Percentiles rank a stretch among this genome's conserved stretches.
phyloP scores from a whole-genome alignment of 2,888 invertebrate species.

The Caenorhabditis zanzibari region DNA sequence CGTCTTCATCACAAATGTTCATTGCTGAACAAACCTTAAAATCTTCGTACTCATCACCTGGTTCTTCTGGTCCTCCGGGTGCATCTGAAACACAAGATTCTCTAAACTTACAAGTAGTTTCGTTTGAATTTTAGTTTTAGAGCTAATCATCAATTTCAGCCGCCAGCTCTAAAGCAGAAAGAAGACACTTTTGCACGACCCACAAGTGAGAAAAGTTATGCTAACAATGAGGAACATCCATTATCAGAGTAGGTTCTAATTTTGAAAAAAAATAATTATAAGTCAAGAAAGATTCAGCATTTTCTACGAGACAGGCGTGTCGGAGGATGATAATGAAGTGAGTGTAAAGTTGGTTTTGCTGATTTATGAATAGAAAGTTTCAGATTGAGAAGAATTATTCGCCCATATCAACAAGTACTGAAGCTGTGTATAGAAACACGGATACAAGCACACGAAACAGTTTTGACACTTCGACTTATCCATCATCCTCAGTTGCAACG shows the following conservation, averaged over 20 bases:
- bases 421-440: background rate
- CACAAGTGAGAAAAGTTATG: background rate
- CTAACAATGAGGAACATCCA: background rate
- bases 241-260: slow-evolving; percentile 16
- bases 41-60: background rate
- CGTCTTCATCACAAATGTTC: slow-evolving; percentile 20
- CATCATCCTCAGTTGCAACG: background rate
- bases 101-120: slow-evolving; percentile 35
- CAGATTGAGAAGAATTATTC: slow-evolving; percentile 13
- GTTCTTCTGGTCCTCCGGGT: background rate
- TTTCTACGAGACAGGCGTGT: slow-evolving; percentile 16
- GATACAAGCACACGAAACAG: background rate
- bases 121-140: background rate
- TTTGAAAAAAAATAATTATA: background rate
- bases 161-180: slow-evolving; percentile 24
- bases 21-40: slow-evolving; percentile 19
- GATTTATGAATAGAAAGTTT: background rate
- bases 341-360: background rate
- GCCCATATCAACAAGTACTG: slow-evolving; percentile 13
- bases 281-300: slow-evolving; percentile 21
- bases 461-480: slow-evolving; percentile 10
- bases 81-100: slow-evolving; percentile 4
- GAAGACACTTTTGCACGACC: slow-evolving; percentile 11
- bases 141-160: background rate
- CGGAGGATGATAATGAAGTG: slow-evolving; percentile 21